Conservation (phyloP, 2,113 vertebrate genomes). For the Sardina pilchardus region DNA sequence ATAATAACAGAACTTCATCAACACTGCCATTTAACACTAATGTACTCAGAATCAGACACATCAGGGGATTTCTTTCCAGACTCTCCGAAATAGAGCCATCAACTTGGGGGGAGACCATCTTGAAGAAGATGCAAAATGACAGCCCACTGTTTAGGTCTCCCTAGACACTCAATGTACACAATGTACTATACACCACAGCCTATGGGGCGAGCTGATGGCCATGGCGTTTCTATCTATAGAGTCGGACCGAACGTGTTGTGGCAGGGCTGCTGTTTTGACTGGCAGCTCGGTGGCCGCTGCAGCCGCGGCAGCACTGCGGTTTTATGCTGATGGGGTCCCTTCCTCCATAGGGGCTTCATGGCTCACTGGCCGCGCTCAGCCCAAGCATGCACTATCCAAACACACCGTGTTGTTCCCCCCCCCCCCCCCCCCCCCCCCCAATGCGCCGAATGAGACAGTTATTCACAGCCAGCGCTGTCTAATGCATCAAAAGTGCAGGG, state of each 20-base stretch:
- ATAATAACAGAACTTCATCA: not conserved
- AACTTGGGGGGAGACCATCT: not conserved
- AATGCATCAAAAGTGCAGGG: not conserved
- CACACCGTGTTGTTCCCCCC: not conserved
- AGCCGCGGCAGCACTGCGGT: not conserved
- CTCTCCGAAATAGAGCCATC: not conserved
- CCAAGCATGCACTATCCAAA: not conserved
- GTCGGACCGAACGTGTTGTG: not conserved
- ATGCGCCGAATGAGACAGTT: not conserved
- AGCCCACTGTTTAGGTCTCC: not conserved
- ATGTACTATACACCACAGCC: not conserved
- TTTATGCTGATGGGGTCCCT: not conserved
- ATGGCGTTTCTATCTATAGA: not conserved
- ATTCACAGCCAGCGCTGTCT: not conserved
- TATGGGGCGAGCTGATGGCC: not conserved
- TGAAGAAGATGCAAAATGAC: not conserved
- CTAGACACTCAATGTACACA: not conserved
- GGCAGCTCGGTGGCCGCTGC: not conserved
- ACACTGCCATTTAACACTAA: not conserved
- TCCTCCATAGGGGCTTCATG: slow-evolving; percentile 9
- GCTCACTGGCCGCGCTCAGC: not conserved
- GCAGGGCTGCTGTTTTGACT: slow-evolving; percentile 4
- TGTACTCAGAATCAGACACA: not conserved
- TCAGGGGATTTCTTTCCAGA: not conserved
- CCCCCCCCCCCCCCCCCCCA: not conserved